Evolutionary conservation across 1,140 invertebrate genomes (phyloP).

Genomic region (Monochamus saltuarius): DNA sequence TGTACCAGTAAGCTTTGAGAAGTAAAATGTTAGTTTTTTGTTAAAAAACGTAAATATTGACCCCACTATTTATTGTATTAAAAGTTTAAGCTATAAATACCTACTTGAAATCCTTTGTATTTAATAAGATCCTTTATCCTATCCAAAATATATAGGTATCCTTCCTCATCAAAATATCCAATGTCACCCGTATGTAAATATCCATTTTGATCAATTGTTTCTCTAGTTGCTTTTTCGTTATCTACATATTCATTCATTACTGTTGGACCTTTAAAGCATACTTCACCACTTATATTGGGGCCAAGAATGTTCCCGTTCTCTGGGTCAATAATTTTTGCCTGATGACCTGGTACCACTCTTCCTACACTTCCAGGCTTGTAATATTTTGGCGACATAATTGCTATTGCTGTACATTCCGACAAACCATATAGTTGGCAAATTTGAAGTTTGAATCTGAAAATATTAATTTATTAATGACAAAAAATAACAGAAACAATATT

Average conservation of each 20-base stretch:
- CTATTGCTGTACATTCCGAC: slow-evolving; percentile 62
- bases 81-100: background rate
- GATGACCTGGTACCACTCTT: slow-evolving; percentile 58
- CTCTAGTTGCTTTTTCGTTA: slow-evolving; percentile 63
- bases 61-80: no score
- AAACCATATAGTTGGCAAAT: slow-evolving; percentile 67
- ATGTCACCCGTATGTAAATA: slow-evolving; percentile 80
- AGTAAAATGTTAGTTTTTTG: no score
- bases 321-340: slow-evolving; percentile 52
- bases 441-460: slow-evolving; percentile 40
- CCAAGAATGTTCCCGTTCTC: slow-evolving; percentile 62
- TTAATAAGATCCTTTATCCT: slow-evolving; percentile 80
- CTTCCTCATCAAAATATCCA: slow-evolving; percentile 69
- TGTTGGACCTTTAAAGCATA: slow-evolving; percentile 64
- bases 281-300: slow-evolving; percentile 41
- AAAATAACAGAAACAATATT: no score
- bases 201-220: slow-evolving; percentile 63
- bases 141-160: slow-evolving; percentile 71
- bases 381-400: slow-evolving; percentile 31
- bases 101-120: slow-evolving; percentile 75
- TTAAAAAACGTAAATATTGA: no score
- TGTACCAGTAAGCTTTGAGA: no score
- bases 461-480: background rate
- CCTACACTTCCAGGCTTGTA: slow-evolving; percentile 60
- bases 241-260: slow-evolving; percentile 66